Percentiles rank a stretch among this genome's conserved stretches.
phyloP scores from a whole-genome alignment of 2,797 vertebrate species.

The Rhinophrynus dorsalis region DNA sequence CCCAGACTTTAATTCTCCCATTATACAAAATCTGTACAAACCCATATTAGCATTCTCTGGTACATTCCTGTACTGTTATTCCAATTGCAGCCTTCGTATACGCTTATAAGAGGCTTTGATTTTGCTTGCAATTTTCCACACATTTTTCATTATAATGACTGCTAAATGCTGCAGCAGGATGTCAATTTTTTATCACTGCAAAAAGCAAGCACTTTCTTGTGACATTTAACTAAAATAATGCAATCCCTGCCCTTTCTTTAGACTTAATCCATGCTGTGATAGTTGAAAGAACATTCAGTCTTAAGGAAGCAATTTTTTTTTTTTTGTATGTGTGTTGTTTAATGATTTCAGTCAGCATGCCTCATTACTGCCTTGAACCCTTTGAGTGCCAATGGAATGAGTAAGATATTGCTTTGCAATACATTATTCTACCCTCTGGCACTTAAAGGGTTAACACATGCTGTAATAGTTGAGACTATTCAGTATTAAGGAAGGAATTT shows the following conservation, averaged over 20 bases:
- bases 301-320: conserved; percentile 26
- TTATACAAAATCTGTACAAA: conserved; percentile 8
- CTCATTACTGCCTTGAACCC: too few species aligned
- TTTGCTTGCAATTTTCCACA: conserved; percentile 36
- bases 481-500: conserved; percentile 19
- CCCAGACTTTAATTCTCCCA: conserved; percentile 7
- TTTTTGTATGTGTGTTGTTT: too few species aligned
- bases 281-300: conserved; percentile 29
- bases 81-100: conserved; percentile 18
- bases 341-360: too few species aligned
- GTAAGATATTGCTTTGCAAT: too few species aligned
- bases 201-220: conserved; percentile 41
- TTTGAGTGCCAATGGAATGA: too few species aligned
- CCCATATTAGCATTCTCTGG: conserved; percentile 8
- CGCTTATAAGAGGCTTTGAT: conserved; percentile 37
- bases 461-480: conserved; percentile 36
- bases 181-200: conserved; percentile 42
- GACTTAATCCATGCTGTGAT: conserved; percentile 47
- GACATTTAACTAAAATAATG: conserved; percentile 50
- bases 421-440: too few species aligned
- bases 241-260: conserved; percentile 44
- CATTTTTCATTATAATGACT: conserved; percentile 46
- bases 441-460: too few species aligned
- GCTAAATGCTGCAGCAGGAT: conserved; percentile 44
- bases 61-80: neutral